Evolutionary conservation across 2,888 invertebrate species (phyloP), one percentile per base, ranked within the genome.

Genomic region (Noctua janthina): DNA sequence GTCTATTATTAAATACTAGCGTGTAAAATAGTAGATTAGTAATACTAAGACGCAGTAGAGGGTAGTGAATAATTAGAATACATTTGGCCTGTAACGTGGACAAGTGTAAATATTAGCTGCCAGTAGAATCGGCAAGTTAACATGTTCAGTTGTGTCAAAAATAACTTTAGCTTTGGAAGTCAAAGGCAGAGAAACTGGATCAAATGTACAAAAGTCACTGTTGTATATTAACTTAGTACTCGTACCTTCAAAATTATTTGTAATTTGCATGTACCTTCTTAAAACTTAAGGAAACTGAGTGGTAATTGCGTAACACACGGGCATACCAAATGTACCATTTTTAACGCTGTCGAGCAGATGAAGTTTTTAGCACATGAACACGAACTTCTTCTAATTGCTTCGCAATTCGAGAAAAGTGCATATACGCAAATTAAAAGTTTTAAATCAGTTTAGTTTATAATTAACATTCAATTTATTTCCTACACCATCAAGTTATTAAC

Each of bases 61-160:
- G 59, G 62, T 43, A 71, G 62, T 35, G 15, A 20, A 15, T 74
- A 74, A 79, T 71, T 7, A 74, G 70, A 83, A 79, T 67, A 78
- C 46, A 71, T 71, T 54, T 71, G 66, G 17, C 67, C 69, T 51
- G 43, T 59, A 70, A 54, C 20, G 51, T 10, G 8, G 17, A 29
- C 70, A n/a, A 29, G 56, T 64, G 17, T 43, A 39, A 23, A 39
- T 15, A 39, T 29, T 23, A 20, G 8, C n/a, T 23, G 46, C 46
- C 35, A 29, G 35, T 39, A 49, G 1, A 15, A 20, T n/a, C 11
- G 11, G 49, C 10, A 46, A 46, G 46, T 46, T 10, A 46, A 46
- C 46, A 46, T 46, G 46, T 46, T 46, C 46, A 46, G 11, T 46
- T 46, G 46, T 11, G 17, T 51, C 6, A 51, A 20, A 51, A 17